Conservation (phyloP, 2,113 vertebrate genomes). For the Plecotus auritus region DNA sequence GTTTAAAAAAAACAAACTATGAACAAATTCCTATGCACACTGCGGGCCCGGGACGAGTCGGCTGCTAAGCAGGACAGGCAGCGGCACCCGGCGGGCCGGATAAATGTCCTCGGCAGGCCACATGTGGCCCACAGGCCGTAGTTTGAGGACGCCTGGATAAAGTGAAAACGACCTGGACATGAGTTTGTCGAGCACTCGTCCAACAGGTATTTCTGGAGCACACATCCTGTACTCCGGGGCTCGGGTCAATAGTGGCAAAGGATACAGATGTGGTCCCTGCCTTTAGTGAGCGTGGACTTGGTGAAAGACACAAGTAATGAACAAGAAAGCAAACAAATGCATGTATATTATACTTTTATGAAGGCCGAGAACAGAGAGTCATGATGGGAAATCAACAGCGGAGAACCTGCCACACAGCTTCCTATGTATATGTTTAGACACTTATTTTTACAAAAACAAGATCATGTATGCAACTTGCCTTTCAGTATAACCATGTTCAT, state of each 20-base stretch:
- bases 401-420: not conserved
- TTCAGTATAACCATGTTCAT: not conserved
- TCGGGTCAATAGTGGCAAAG: too few relatives aligned
- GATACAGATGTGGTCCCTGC: not conserved
- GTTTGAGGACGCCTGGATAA: too few relatives aligned
- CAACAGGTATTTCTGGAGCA: not conserved
- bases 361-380: not conserved
- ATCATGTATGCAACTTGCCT: not conserved
- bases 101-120: too few relatives aligned
- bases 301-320: not conserved
- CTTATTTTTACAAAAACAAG: not conserved
- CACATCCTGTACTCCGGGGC: rapidly evolving
- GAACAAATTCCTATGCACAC: too few relatives aligned
- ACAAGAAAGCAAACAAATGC: not conserved
- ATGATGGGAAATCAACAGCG: not conserved
- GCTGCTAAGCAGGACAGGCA: too few relatives aligned
- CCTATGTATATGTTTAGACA: not conserved
- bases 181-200: not conserved
- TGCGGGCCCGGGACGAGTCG: too few relatives aligned
- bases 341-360: not conserved
- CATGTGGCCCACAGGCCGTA: too few relatives aligned
- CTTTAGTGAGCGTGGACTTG: not conserved
- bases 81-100: too few relatives aligned
- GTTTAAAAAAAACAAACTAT: too few relatives aligned
- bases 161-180: not conserved